Evolutionary conservation across 1,140 invertebrate species (phyloP), one percentile per base, ranked within the genome.

Genomic region (Drosophila teissieri): DNA sequence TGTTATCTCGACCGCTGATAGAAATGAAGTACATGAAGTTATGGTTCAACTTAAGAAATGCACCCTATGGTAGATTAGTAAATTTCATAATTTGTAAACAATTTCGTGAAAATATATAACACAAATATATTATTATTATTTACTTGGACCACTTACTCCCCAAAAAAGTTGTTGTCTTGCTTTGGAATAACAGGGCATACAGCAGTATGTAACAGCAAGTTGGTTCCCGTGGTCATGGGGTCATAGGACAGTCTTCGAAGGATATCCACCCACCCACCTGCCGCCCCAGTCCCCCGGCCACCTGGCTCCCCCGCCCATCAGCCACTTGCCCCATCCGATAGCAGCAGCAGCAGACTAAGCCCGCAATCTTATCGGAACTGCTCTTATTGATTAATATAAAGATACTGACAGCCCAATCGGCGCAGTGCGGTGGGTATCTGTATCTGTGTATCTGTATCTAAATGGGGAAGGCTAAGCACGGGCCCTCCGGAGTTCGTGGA

Each of bases 331-430:
- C 17, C 17, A 53, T 15, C 14, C 7, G 57, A 62, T 62, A 61
- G 40, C 37, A 53, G 42, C 24, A 40, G 37, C 44, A 53, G 22
- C 70, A 75, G 68, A 75, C 73, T 57, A 53, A 68, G 55, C 49
- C 24, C 44, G 44, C 70, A 76, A 86, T 86, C 82, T 86, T 88
- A 86, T 86, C 81, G 49, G 24, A 27, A 46, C 73, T 86, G 78
- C 78, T 86, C 83, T 68, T 88, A 86, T 88, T 88, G 83, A 88
- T 83, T 88, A 88, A 88, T 79, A 88, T 70, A 75, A 76, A 68
- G 58, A 82, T 88, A 79, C 79, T 68, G 69, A 83, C 65, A 85
- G 65, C 53, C 67, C 64, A 67, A 70, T 37, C 45, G 48, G 15
- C 48, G 48, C 48, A 31, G 7, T 51, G 24, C 24, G 10, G 53